Evolutionary conservation across 2,888 invertebrate species (phyloP), one percentile per base, ranked within the genome.

Genomic region (Scaptomyza reducta): DNA sequence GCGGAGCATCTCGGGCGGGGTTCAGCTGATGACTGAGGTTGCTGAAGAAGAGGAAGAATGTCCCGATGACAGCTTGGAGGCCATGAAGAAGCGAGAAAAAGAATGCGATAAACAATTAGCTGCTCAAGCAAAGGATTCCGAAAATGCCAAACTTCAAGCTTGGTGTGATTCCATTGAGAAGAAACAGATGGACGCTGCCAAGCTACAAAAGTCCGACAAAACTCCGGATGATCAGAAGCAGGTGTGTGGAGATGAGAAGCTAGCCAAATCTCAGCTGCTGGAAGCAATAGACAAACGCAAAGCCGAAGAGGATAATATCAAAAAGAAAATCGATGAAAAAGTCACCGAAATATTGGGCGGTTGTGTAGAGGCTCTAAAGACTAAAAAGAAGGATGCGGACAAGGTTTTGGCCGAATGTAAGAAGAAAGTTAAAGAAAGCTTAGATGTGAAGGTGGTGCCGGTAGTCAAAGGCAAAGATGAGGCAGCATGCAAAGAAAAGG

Each of bases 101-200:
- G 74, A 86, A 6, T 76, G 61, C 25, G 70, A 86, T 1, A 6
- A 22, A 3, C 46, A 56, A 18, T 25, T 86, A 1, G 53, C 25
- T 0, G 53, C 6, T 1, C 86, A 82, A 18, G 55, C 57, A 0
- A 61, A 72, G 11, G 56, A 79, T 6, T 27, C 16, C 0, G 42
- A 77, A 31, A 25, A 62, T 13, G 42, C n/a, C 1, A 49, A 63
- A 7, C 27, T 56, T 3, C 41, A 61, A 16, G 45, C 38, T 1
- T 62, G 58, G 72, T 42, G 57, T 10, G 9, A 27, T 1, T 9
- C 38, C 3, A 18, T 56, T 0, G 56, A 66, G 14, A 55, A 68
- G 41, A 42, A 58, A 10, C 50, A 55, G 14, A 10, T 45, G n/a
- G 45, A 71, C 10, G 9, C 41, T 18, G 14, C 31, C n/a, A 5